Base-by-base conservation (phyloP, 1,140 invertebrate genomes). In the Drosophila fuyamai region DNA sequence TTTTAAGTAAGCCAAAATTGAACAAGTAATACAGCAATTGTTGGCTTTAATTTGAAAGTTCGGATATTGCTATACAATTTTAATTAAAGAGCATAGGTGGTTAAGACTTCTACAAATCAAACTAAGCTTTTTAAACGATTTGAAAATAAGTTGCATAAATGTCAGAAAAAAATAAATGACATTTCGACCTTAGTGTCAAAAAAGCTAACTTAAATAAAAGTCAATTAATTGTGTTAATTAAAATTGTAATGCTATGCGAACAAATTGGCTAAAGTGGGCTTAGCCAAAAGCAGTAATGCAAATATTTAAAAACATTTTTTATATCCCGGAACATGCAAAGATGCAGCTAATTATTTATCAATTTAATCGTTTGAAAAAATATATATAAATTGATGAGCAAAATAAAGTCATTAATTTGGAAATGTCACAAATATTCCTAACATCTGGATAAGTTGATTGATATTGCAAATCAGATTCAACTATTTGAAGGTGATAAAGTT, bases 141-240 rank as follows among this genome's bases (percentile, higher is more conserved):
- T 41, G 4, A 18, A 32, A 23, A 27, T 38, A 46, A 13, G 32
- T 14, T 13, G 3, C 23, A 23, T 23, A 23, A 32, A 32, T 32
- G 8, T 7, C 6, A 32, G n/a, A 32, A 32, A 32, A 32, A 32
- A 9, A 18, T 23, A 16, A 12, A 9, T 14, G 23, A 13, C 5
- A 16, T 36, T 7, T 8, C 18, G 57, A 16, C 36, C 18, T 8
- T 35, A 14, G 13, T n/a, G 1, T 12, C 1, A 14, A 6, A 2
- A 63, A 14, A 18, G 6, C 23, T 8, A 23, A 29, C 10, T 27
- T 13, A 14, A 61, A 46, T 44, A 16, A 46, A 65, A 58, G 12
- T 23, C 27, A 16, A 60, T 61, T 65, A 65, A 65, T 61, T 65
- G 29, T 27, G 10, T 14, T 60, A 35, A 63, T 53, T 65, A 7